Conservation (phyloP, 2,797 vertebrate species). For the Melanotaenia boesemani region DNA sequence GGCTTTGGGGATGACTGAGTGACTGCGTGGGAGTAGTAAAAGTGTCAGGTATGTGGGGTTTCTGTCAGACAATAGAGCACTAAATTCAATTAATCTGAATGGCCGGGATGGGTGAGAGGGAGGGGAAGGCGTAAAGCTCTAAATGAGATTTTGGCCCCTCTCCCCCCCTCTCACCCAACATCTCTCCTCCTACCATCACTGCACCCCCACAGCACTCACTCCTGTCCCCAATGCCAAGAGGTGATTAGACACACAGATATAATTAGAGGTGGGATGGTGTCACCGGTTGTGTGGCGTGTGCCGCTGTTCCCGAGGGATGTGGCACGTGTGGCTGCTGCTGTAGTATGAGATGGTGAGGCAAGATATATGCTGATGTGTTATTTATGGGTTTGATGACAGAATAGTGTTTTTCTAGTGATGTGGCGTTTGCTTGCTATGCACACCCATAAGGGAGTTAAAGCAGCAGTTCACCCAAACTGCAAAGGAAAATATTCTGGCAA, state of each 20-base stretch:
- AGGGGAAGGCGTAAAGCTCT: conserved; percentile 92
- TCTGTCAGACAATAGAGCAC: conserved; percentile 91
- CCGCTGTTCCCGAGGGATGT: conserved; percentile 53
- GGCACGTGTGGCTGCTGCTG: conserved; percentile 43
- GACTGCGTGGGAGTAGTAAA: conserved; percentile 52
- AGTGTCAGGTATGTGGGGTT: conserved; percentile 84
- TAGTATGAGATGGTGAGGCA: conserved; percentile 21
- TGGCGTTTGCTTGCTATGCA: not conserved
- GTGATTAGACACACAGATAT: conserved; percentile 94
- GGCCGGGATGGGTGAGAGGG: conserved; percentile 88
- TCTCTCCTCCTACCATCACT: conserved; percentile 69
- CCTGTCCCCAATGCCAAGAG: conserved; percentile 86
- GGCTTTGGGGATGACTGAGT: conserved; percentile 60
- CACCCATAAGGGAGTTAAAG: not conserved
- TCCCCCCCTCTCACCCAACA: conserved; percentile 81
- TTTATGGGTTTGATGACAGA: conserved; percentile 22
- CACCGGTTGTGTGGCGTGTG: conserved; percentile 15
- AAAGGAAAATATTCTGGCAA: not conserved
- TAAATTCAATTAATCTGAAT: conserved; percentile 94
- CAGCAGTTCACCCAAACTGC: not conserved
- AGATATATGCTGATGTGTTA: conserved; percentile 28
- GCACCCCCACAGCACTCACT: conserved; percentile 77
- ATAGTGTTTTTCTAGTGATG: conserved; percentile 2
- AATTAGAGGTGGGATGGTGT: conserved; percentile 90
- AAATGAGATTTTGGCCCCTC: conserved; percentile 94